Evolutionary conservation across 64 coral and sea anemone species (phyloP), one percentile per base, ranked within the genome.

Genomic region (Stichodactyla mertensii): DNA sequence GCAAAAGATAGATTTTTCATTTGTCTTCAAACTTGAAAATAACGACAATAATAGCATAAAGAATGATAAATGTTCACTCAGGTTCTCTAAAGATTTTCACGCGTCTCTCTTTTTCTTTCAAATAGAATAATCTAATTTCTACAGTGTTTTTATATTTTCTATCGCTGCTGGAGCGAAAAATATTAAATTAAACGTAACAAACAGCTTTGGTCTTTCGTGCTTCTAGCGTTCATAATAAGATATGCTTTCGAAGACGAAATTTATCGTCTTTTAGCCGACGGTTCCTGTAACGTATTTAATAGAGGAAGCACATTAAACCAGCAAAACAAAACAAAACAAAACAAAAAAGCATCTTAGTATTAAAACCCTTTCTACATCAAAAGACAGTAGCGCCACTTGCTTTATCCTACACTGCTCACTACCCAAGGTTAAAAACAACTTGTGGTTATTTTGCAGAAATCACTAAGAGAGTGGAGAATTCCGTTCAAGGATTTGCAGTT

Each of bases 401-500:
- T 70, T 4, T 7, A 70, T 70, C 20, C 18, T 20, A 74, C n/a
- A 4, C 36, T 45, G 36, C 36, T 45, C 36, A 45, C 36, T 45
- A 2, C 36, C 36, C 36, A 45, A 45, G 36, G 36, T 10, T 26
- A 4, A 27, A 74, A 81, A 81, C 31, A 15, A 81, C 6, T 23
- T 14, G 5, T 81, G 9, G 7, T 22, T 79, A 18, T 54, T 83
- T 24, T 64, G 52, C 52, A 93, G 96, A 98, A 98, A 88, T 98
- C 92, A 8, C 88, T 98, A 6, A 88, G 88, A 78, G 96, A 98
- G 82, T 94, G 93, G 89, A 89, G 88, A 52, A 98, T 98, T 19
- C 96, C 92, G 27, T 94, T 86, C 9, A 88, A 92, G 45, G 96
- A 98, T 77, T 80, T 98, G 20, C 92, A 98, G 85, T 80, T 98